Evolutionary conservation across 2,113 vertebrate genomes (phyloP).

Genomic region (Poicephalus gulielmi): DNA sequence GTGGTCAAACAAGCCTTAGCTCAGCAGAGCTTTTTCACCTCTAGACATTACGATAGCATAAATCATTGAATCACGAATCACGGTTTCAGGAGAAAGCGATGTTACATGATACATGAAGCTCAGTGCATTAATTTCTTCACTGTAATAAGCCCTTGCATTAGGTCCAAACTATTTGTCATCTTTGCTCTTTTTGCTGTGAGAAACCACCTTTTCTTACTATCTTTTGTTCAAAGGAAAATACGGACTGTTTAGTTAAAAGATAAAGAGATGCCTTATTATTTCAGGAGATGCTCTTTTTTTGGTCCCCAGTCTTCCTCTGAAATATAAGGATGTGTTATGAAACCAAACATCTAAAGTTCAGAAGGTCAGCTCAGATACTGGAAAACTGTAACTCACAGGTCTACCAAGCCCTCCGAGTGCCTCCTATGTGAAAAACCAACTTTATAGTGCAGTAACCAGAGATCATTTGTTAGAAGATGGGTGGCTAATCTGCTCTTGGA

Average conservation of each 20-base stretch:
- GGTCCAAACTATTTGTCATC: neutral
- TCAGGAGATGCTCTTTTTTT: neutral
- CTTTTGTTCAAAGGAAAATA: neutral
- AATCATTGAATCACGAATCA: neutral
- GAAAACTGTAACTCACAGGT: neutral
- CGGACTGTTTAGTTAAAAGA: neutral
- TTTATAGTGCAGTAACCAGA: neutral
- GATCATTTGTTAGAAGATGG: neutral
- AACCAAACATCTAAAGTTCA: neutral
- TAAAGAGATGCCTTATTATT: neutral
- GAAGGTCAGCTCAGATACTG: neutral
- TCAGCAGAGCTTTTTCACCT: constrained; percentile 25
- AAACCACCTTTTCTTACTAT: neutral
- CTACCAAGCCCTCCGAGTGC: neutral
- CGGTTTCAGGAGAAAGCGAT: neutral
- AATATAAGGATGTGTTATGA: neutral
- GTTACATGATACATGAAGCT: neutral
- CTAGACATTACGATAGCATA: neutral
- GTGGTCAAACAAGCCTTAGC: neutral
- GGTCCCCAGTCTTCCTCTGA: neutral
- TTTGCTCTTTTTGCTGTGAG: neutral
- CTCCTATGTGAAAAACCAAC: neutral
- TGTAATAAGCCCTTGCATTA: neutral
- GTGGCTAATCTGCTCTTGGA: neutral
- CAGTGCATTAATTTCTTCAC: neutral